Evolutionary conservation across 2,113 vertebrate genomes (phyloP), one percentile per base, ranked within the genome.

Genomic region (Bubo scandiacus): DNA sequence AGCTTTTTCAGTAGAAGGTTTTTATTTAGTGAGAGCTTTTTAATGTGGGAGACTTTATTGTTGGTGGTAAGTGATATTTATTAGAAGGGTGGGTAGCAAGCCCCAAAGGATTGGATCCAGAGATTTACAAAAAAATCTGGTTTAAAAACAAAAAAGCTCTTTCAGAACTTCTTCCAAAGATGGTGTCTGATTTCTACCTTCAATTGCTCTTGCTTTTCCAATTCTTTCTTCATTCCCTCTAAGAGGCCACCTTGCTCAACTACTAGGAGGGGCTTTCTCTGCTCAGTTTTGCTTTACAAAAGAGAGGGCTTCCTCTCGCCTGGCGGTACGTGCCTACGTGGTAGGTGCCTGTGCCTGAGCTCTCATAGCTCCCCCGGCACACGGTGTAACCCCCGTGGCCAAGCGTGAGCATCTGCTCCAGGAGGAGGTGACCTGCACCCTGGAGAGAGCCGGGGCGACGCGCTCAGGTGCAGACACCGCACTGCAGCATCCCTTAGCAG

Each of bases 1-100:
- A 83, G 82, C 89, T 88, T 92, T 96, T 95, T 95, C 90, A 95
- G 94, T 93, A 88, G 87, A 95, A 95, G 73, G 73, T 81, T 95
- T 92, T 95, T 92, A 92, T 96, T 96, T 94, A 96, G 96, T 94
- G 96, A 94, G 92, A 96, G 82, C 94, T 94, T 88, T 96, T 90
- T 96, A 61, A 95, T 86, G 84, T 96, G 94, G 94, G 89, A 91
- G 74, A 83, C 81, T 91, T 95, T 96, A 94, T 95, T 97, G 95
- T 91, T 97, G 79, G 86, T 96, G 78, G 92, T 87, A 94, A 95
- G 70, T 94, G 88, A 94, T 94, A 86, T 97, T 97, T 97, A 94
- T 97, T 97, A 95, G 93, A 81, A 91, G 94, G 83, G 94, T 95
- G 92, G 95, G 83, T 95, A 96, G 92, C 87, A 91, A 90, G 65